Conservation (phyloP, 2,113 vertebrate genomes). For the Xiphias gladius region DNA sequence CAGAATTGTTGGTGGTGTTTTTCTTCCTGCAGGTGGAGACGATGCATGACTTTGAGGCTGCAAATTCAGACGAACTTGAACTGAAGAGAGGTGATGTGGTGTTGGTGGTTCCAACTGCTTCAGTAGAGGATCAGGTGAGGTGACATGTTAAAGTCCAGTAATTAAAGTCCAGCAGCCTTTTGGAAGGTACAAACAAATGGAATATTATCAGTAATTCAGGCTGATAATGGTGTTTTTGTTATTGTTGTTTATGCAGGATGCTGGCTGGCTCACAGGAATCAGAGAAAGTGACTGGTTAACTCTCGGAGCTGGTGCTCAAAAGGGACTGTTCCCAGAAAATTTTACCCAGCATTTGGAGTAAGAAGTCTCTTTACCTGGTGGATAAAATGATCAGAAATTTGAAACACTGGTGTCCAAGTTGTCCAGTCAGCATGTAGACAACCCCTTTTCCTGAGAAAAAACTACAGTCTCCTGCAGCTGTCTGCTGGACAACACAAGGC, state of each 20-base stretch:
- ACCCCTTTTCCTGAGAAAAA: conserved; percentile 62
- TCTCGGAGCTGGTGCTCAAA: conserved; percentile 84
- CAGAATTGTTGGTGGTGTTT: not conserved
- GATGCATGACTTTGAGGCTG: conserved; percentile 96
- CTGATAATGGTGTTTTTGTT: not conserved
- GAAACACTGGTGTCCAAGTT: conserved; percentile 70
- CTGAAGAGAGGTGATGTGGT: conserved; percentile 92
- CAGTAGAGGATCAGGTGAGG: conserved; percentile 93
- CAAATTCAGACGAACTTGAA: conserved; percentile 94
- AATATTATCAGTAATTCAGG: not conserved
- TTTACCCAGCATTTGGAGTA: conserved; percentile 91
- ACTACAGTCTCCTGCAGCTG: not conserved
- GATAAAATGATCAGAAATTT: not conserved
- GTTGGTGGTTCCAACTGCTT: conserved; percentile 90
- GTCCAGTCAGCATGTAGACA: conserved; percentile 74
- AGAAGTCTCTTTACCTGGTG: conserved; percentile 18
- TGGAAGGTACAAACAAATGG: not conserved
- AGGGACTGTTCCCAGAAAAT: conserved; percentile 98
- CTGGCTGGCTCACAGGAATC: conserved; percentile 95
- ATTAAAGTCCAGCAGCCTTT: not conserved
- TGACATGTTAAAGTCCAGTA: not conserved
- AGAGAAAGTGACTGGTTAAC: conserved; percentile 92
- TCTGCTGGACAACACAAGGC: conserved; percentile 19
- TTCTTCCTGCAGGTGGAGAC: conserved; percentile 89
- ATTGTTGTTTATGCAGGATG: conserved; percentile 86